These are phyloP conservation scores for Tetramorium alpestre DNA, from an alignment of 1,140 invertebrate genomes.

Conservation along the genomic window DNA sequence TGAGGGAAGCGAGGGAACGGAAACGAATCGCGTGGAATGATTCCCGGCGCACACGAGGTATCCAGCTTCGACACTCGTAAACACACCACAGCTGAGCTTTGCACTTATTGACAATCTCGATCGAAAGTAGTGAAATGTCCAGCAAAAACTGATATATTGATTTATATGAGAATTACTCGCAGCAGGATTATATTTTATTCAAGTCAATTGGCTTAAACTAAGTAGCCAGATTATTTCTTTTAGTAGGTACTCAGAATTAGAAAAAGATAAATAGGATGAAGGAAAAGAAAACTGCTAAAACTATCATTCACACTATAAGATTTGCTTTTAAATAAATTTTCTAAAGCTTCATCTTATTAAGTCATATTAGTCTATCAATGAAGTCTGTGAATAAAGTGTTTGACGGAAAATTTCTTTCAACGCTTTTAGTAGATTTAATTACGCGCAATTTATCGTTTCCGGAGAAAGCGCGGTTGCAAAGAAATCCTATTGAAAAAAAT, in stretches of 20 bases:
- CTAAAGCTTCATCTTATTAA: neutral
- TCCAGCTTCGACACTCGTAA: conserved; percentile 26
- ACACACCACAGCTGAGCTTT: neutral
- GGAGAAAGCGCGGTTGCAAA: conserved; percentile 38
- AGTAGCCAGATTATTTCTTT: neutral
- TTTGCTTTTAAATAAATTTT: neutral
- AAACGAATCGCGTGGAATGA: conserved; percentile 42
- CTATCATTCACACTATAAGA: neutral
- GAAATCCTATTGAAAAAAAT: conserved; percentile 12
- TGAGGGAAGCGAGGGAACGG: conserved; percentile 45
- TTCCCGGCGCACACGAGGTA: conserved; percentile 24
- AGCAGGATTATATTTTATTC: neutral
- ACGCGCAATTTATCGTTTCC: conserved; percentile 17
- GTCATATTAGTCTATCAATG: neutral
- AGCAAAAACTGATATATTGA: neutral
- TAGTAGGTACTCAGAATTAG: neutral
- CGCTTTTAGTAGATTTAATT: conserved; percentile 20
- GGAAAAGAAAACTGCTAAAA: neutral
- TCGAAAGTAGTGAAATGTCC: neutral
- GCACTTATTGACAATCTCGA: neutral
- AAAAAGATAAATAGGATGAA: neutral
- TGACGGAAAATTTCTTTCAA: conserved; percentile 8
- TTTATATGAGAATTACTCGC: neutral
- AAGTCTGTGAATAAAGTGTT: neutral
- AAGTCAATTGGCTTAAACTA: neutral